Conservation (phyloP, 2,797 vertebrate genomes). For the Brachyalestes nurse region DNA sequence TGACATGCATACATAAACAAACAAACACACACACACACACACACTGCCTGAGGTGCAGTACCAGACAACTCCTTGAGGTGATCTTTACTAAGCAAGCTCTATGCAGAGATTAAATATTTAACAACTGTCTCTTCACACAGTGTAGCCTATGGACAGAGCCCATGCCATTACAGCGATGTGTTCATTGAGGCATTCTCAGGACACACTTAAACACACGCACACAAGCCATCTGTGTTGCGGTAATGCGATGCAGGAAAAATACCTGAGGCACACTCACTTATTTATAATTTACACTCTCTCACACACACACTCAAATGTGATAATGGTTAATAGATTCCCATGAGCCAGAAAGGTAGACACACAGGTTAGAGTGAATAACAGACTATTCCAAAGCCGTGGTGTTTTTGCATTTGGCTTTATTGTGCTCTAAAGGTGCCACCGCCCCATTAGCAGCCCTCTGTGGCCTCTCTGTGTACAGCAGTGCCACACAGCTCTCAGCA, state of each 20-base stretch:
- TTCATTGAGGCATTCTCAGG: conserved; percentile 41
- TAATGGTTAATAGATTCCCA: conserved; percentile 49
- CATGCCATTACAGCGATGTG: conserved; percentile 44
- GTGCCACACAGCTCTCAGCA: background rate
- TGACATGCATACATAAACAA: background rate
- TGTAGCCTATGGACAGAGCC: conserved; percentile 26
- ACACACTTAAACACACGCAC: conserved; percentile 38
- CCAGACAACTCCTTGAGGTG: conserved; percentile 31
- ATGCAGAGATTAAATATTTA: conserved; percentile 46
- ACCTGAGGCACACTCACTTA: conserved; percentile 47
- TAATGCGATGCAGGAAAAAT: conserved; percentile 51
- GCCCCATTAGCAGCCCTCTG: conserved; percentile 35
- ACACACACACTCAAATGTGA: conserved; percentile 36
- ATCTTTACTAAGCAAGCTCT: conserved; percentile 39
- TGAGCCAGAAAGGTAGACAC: conserved; percentile 39
- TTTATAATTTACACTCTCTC: conserved; percentile 49
- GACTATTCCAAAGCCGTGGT: conserved; percentile 1
- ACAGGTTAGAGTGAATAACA: conserved; percentile 41
- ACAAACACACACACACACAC: background rate
- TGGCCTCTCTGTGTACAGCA: conserved; percentile 14
- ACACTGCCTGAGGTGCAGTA: conserved; percentile 12
- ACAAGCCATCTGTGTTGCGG: conserved; percentile 42
- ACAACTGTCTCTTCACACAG: conserved; percentile 35
- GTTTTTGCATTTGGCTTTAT: conserved; percentile 27
- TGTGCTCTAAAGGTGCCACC: conserved; percentile 27